Evolutionary conservation across 2,797 vertebrate species (phyloP).

Genomic region (Serranus cabrilla): DNA sequence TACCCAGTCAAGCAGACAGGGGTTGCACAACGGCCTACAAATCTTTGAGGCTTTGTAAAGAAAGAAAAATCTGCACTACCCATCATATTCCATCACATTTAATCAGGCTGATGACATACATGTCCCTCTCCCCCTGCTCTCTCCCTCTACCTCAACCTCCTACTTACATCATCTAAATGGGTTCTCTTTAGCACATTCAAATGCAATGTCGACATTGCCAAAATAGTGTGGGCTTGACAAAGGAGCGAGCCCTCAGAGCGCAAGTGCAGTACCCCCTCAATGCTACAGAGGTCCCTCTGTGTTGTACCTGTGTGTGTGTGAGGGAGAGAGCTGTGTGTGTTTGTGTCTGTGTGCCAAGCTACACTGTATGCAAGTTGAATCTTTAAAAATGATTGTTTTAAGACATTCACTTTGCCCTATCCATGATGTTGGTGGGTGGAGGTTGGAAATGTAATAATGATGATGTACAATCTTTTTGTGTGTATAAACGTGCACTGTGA

Average conservation of each 20-base stretch:
- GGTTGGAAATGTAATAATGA: conserved; percentile 88
- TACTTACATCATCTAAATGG: conserved; percentile 73
- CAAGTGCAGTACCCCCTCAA: conserved; percentile 76
- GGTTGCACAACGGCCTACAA: conserved; percentile 75
- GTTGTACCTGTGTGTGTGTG: conserved; percentile 70
- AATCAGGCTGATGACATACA: conserved; percentile 76
- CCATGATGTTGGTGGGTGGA: conserved; percentile 84
- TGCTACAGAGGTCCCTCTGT: conserved; percentile 68
- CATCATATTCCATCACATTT: conserved; percentile 72
- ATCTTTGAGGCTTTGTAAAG: conserved; percentile 59
- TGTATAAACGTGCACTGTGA: conserved; percentile 97
- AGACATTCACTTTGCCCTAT: conserved; percentile 91
- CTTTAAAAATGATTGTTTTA: conserved; percentile 89
- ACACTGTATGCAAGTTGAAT: conserved; percentile 84
- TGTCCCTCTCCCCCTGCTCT: conserved; percentile 61
- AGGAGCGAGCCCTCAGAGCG: conserved; percentile 61
- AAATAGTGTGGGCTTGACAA: conserved; percentile 75
- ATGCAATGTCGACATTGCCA: conserved; percentile 82
- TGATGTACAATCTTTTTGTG: conserved; percentile 96
- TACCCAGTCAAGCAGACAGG: conserved; percentile 71
- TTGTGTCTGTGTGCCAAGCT: conserved; percentile 78
- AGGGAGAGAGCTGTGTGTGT: conserved; percentile 56
- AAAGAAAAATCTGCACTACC: conserved; percentile 76
- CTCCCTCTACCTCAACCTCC: conserved; percentile 84
- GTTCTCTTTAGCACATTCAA: conserved; percentile 82